phyloP scores from a whole-genome alignment of 2,113 vertebrate species.

The Tricholaema leucomelas region DNA sequence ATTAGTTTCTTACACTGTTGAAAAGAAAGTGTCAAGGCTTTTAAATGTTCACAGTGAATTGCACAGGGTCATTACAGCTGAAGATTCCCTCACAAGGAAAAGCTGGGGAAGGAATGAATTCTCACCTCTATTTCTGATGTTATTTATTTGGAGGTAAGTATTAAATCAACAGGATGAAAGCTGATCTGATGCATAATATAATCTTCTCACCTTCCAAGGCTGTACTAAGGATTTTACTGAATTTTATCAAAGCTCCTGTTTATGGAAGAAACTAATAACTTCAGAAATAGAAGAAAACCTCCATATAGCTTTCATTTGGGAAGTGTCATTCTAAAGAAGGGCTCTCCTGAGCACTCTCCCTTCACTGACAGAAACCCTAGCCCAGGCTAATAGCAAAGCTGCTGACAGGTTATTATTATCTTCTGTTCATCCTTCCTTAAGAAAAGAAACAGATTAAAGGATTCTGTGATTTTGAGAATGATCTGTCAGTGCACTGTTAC shows the following conservation, averaged over 20 bases:
- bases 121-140: not conserved
- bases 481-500: not conserved
- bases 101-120: constrained; percentile 3
- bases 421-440: not conserved
- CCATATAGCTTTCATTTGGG: not conserved
- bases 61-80: not conserved
- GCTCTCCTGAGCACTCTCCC: not conserved
- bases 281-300: not conserved
- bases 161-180: not conserved
- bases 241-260: not conserved
- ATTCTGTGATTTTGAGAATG: not conserved
- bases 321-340: not conserved
- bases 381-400: not conserved
- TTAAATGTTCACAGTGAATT: not conserved
- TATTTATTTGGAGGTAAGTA: not conserved
- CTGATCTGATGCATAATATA: not conserved
- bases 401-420: not conserved
- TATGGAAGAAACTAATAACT: not conserved
- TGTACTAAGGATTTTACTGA: not conserved
- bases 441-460: not conserved
- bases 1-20: not conserved
- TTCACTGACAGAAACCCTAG: not conserved
- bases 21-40: not conserved
- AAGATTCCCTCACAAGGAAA: not conserved
- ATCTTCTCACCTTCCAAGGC: not conserved